Percentiles rank a stretch among this genome's conserved stretches.
phyloP scores from a whole-genome alignment of 2,888 invertebrate genomes.

The Harpalus rubripes region DNA sequence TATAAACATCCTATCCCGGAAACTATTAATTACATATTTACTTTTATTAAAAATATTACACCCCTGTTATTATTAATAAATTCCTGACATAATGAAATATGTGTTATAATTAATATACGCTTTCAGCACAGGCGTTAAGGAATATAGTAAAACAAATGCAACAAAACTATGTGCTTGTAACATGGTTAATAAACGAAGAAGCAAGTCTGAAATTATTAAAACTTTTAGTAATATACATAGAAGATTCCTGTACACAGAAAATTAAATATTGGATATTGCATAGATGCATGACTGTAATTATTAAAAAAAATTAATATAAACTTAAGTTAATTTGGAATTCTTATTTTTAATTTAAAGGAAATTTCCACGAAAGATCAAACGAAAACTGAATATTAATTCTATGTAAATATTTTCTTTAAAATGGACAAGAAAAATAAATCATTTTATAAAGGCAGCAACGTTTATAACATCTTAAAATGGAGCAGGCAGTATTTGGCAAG shows the following conservation, averaged over 20 bases:
- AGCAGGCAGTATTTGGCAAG: background rate
- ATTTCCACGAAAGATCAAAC: background rate
- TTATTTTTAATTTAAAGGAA: background rate
- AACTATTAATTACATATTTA: too few relatives aligned
- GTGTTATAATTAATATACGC: background rate
- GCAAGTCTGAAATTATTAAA: constrained; percentile 13
- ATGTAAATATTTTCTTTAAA: background rate
- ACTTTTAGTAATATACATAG: constrained; percentile 28
- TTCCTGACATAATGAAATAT: background rate
- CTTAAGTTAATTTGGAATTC: background rate
- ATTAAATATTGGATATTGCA: constrained; percentile 14
- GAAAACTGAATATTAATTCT: background rate
- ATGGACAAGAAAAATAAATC: background rate
- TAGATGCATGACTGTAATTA: background rate
- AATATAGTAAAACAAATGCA: constrained; percentile 9
- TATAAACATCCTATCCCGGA: too few relatives aligned
- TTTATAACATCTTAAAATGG: background rate
- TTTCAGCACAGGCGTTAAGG: background rate
- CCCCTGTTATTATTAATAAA: background rate
- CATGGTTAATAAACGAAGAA: constrained; percentile 19
- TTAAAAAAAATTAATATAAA: constrained; percentile 20
- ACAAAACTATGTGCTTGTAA: constrained; percentile 3
- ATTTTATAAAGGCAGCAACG: too few relatives aligned
- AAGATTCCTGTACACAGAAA: background rate
- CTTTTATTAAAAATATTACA: too few relatives aligned